Percentiles rank a stretch among this genome's conserved stretches.
Evolutionary conservation across 2,888 invertebrate genomes (phyloP).

Genomic region (Mantis religiosa): DNA sequence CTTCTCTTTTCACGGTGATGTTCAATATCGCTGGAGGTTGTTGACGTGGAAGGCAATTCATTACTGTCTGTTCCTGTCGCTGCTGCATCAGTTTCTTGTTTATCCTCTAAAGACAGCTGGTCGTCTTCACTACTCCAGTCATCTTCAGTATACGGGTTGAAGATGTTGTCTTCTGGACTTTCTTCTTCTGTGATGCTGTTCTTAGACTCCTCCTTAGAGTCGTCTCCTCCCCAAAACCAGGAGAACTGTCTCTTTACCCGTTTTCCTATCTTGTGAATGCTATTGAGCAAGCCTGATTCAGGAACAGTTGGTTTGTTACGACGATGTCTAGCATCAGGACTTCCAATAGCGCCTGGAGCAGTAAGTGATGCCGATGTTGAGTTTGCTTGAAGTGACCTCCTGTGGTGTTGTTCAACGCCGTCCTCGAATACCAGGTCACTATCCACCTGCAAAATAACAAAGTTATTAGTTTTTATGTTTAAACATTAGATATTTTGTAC

Average conservation of each 20-base stretch:
- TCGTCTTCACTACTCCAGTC: background rate
- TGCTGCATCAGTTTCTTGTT: background rate
- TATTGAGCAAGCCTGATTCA: background rate
- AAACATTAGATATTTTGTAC: too few relatives aligned
- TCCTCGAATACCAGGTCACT: constrained; percentile 33
- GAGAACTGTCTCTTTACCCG: background rate
- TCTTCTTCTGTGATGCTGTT: background rate
- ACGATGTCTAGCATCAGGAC: background rate
- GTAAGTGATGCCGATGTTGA: background rate
- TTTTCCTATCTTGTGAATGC: background rate
- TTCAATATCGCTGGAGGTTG: background rate
- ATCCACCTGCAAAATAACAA: background rate
- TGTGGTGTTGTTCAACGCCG: background rate
- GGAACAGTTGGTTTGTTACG: background rate
- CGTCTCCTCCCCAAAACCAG: background rate
- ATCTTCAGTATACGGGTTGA: background rate
- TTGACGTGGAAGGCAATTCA: background rate
- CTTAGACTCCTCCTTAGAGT: background rate
- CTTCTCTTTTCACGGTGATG: background rate
- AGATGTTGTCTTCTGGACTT: background rate
- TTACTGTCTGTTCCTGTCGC: background rate
- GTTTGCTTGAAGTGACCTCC: background rate
- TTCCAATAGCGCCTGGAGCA: background rate
- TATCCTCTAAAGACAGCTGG: background rate
- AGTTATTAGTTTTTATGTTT: background rate